Percentiles rank a stretch among this genome's conserved stretches.
These are phyloP conservation scores for Rhopalosiphum padi DNA, from an alignment of 1,140 invertebrate genomes.

Conservation along the genomic window DNA sequence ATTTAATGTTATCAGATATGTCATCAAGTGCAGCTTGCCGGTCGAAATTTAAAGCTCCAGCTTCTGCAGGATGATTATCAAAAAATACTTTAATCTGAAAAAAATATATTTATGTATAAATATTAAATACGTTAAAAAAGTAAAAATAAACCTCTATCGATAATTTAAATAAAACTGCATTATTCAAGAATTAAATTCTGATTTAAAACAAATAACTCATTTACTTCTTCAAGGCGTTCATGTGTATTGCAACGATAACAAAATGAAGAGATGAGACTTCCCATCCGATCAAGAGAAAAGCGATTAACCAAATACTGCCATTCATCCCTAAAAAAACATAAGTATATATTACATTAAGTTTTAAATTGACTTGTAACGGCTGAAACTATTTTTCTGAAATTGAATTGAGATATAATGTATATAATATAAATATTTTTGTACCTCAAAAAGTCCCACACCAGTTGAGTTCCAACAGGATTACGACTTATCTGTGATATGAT, in stretches of 20 bases:
- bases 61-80: slow-evolving; percentile 76
- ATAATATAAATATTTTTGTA: slow-evolving; percentile 60
- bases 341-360: neutral
- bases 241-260: slow-evolving; percentile 74
- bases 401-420: no score
- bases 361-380: neutral
- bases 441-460: slow-evolving; percentile 85
- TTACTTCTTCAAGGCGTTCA: slow-evolving; percentile 75
- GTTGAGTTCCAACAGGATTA: slow-evolving; percentile 76
- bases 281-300: slow-evolving; percentile 81
- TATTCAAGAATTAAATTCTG: no score
- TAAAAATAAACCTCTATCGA: neutral
- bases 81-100: slow-evolving; percentile 82
- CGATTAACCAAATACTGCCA: slow-evolving; percentile 77
- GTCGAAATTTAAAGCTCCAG: slow-evolving; percentile 80
- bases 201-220: slow-evolving; percentile 11
- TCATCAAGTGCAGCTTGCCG: slow-evolving; percentile 77
- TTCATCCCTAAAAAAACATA: slow-evolving; percentile 64
- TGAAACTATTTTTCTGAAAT: neutral
- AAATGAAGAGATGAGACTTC: slow-evolving; percentile 74
- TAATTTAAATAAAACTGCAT: no score
- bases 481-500: slow-evolving; percentile 72
- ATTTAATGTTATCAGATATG: slow-evolving; percentile 82
- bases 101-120: slow-evolving; percentile 58
- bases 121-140: neutral